phyloP scores from a whole-genome alignment of 2,888 invertebrate species.

The Argyresthia albistria region DNA sequence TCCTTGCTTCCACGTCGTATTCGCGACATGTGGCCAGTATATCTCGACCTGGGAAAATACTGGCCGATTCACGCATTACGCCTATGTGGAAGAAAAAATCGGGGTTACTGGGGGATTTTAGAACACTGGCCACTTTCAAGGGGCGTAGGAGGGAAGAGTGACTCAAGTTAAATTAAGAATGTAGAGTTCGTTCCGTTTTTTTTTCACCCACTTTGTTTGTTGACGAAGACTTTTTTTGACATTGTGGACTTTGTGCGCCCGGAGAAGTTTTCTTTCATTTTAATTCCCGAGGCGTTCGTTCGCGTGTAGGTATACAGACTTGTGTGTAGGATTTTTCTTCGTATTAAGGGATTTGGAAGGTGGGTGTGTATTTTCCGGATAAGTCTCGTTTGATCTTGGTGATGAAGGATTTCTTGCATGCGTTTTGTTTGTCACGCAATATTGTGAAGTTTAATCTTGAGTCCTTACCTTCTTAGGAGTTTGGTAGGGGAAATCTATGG shows the following conservation, averaged over 20 bases:
- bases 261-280: slow-evolving; percentile 29
- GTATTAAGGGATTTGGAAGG: slow-evolving; percentile 47
- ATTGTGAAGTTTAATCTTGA: not conserved
- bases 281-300: slow-evolving; percentile 53
- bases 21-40: slow-evolving; percentile 40
- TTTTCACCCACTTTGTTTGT: slow-evolving; percentile 60
- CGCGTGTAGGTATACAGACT: slow-evolving; percentile 20
- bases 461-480: not conserved
- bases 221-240: slow-evolving; percentile 65
- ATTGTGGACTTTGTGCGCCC: slow-evolving; percentile 59
- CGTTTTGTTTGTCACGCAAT: slow-evolving; percentile 3
- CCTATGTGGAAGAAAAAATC: not conserved
- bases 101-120: not conserved
- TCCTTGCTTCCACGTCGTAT: slow-evolving; percentile 46
- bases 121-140: slow-evolving; percentile 14
- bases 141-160: slow-evolving; percentile 58
- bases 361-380: slow-evolving; percentile 63
- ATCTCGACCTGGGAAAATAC: slow-evolving; percentile 25
- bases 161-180: slow-evolving; percentile 73
- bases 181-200: slow-evolving; percentile 57
- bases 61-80: not conserved
- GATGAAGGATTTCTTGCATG: slow-evolving; percentile 35
- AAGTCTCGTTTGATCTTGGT: slow-evolving; percentile 48
- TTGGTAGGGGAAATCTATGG: not conserved
- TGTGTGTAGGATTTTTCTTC: slow-evolving; percentile 29